Evolutionary conservation across 1,140 invertebrate genomes (phyloP), one percentile per base, ranked within the genome.

Genomic region (Drosophila biarmipes): DNA sequence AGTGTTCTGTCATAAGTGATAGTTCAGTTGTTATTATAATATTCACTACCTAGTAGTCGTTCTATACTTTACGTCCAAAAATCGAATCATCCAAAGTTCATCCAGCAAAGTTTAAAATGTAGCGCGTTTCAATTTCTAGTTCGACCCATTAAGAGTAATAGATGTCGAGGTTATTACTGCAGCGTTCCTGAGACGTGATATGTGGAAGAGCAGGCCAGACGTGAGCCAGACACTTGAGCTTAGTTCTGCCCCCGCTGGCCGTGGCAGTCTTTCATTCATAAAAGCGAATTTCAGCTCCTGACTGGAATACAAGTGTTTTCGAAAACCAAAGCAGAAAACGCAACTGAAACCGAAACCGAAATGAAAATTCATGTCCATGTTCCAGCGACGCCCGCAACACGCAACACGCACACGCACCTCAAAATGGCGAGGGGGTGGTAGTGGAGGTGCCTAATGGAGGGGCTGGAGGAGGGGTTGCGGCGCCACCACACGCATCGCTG

Each of bases 331-430:
- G 61, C 71, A 74, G 56, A 82, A 80, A 84, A 73, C 15, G 74
- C 63, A 69, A 78, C 67, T 29, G 68, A 82, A 84, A 82, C 80
- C 19, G 66, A 84, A 79, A 75, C 75, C 52, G 66, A 84, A 80
- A 74, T 67, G 56, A 85, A 79, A 75, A 75, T 77, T 81, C 63
- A 78, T 86, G 77, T 78, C 73, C 58, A 78, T 62, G 66, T 68
- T 80, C 72, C 81, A 78, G 68, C 67, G 84, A 69, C 73, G 80
- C 81, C 84, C 78, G 82, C 82, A 87, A 73, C 82, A 86, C 78
- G 82, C 82, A 87, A 73, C 82, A 86, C 81, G 81, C 81, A 78
- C 82, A 86, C 78, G 69, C 78, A 79, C 66, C 78, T 78, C 73
- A 85, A 73, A 80, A 64, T 77, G 72, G 66, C 54, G 46, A 75